Percentiles rank a stretch among this genome's conserved stretches.
Evolutionary conservation across 2,888 invertebrate species (phyloP).

Genomic region (Zele albiditarsus): DNA sequence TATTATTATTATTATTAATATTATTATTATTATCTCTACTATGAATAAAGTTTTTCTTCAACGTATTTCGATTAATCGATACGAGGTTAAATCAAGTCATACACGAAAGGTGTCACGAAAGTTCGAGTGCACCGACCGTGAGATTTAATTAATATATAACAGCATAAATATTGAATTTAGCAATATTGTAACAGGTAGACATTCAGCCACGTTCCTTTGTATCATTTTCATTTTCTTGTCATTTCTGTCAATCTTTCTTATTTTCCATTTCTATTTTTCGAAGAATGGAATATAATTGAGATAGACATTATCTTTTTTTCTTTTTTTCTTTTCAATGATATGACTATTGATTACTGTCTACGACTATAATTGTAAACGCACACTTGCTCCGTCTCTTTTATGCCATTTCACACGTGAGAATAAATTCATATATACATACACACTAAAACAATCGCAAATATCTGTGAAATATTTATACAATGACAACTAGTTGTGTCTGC

Average conservation of each 20-base stretch:
- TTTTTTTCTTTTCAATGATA: too few relatives aligned
- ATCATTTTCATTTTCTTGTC: background rate
- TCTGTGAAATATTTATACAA: background rate
- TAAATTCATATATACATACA: background rate
- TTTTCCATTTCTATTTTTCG: background rate
- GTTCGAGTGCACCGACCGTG: constrained; percentile 58
- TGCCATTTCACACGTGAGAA: background rate
- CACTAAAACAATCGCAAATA: background rate
- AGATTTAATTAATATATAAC: constrained; percentile 59
- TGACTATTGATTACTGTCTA: too few relatives aligned
- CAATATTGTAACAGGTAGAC: constrained; percentile 1
- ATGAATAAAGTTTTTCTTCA: background rate
- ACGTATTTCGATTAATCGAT: constrained; percentile 33
- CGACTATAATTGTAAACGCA: too few relatives aligned
- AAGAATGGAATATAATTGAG: too few relatives aligned
- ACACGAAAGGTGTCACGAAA: constrained; percentile 51
- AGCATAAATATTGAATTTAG: constrained; percentile 10
- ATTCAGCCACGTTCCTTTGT: background rate
- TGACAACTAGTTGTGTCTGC: background rate
- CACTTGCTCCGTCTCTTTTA: too few relatives aligned
- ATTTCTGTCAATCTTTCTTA: background rate
- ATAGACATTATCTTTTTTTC: too few relatives aligned
- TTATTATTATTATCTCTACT: background rate
- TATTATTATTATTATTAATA: background rate
- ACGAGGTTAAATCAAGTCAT: constrained; percentile 41